Percentiles rank a stretch among this genome's conserved stretches.
Evolutionary conservation across 2,797 vertebrate genomes (phyloP).

Genomic region (Leptatherina wallacei): DNA sequence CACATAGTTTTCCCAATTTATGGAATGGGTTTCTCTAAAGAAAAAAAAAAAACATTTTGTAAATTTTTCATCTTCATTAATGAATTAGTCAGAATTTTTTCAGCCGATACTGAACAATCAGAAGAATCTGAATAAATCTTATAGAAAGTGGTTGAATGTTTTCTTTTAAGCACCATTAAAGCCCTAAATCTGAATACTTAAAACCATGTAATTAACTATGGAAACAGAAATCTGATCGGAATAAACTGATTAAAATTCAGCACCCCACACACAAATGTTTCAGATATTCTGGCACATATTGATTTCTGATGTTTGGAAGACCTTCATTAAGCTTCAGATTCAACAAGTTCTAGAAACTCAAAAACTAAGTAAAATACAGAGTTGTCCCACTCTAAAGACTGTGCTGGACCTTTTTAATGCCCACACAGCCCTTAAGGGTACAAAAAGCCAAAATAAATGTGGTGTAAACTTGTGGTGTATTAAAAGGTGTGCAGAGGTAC

Average conservation of each 20-base stretch:
- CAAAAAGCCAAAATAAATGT: conserved; percentile 3
- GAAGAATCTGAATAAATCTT: not conserved
- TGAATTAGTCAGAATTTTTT: not conserved
- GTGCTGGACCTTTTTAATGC: not conserved
- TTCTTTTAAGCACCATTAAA: not conserved
- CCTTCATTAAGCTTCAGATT: not conserved
- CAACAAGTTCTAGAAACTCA: not conserved
- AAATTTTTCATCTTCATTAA: not conserved
- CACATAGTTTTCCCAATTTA: not conserved
- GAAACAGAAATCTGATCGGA: not conserved
- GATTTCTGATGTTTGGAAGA: not conserved
- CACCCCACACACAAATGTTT: not conserved
- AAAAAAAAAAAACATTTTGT: no score
- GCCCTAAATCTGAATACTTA: not conserved
- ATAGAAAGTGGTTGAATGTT: not conserved
- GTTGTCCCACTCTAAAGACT: not conserved
- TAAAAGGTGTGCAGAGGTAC: not conserved
- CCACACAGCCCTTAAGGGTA: not conserved
- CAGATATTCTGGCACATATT: conserved; percentile 16
- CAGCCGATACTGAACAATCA: not conserved
- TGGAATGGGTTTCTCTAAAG: not conserved
- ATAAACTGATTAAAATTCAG: not conserved
- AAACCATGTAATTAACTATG: not conserved
- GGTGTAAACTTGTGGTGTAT: not conserved
- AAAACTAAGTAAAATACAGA: not conserved